These are phyloP conservation scores for Nomada fucata DNA, from an alignment of 2,888 invertebrate genomes.

Conservation along the genomic window DNA sequence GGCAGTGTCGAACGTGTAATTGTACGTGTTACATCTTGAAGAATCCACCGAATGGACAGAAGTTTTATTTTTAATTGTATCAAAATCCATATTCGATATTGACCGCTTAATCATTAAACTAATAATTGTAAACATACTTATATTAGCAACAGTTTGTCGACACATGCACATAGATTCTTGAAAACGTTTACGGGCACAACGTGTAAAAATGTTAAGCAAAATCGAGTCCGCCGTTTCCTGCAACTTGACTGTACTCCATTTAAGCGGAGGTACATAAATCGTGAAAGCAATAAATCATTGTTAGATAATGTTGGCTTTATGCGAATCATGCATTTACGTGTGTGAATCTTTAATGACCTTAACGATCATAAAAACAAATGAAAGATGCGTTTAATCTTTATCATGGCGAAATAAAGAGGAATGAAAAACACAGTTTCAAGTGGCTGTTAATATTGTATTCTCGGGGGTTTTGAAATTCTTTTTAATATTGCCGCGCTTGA, in stretches of 20 bases:
- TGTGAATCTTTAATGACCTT: constrained; percentile 18
- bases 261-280: constrained; percentile 19
- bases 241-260: background rate
- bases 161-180: constrained; percentile 17
- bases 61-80: background rate
- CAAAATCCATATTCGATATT: background rate
- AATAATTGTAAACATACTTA: constrained; percentile 15
- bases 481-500: background rate
- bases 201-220: constrained; percentile 10
- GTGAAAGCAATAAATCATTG: constrained; percentile 59
- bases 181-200: constrained; percentile 13
- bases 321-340: constrained; percentile 24
- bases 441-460: background rate
- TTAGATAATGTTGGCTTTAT: constrained; percentile 40
- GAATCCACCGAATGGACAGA: background rate
- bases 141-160: constrained; percentile 25
- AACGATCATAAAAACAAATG: constrained; percentile 10
- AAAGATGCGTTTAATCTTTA: constrained; percentile 34
- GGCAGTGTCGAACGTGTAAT: constrained; percentile 7
- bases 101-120: background rate
- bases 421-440: background rate
- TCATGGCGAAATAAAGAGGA: constrained; percentile 23
- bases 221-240: background rate
- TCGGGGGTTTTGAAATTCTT: background rate
- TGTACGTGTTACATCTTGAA: background rate